A percentile compares a stretch with the other conserved stretches of the same genome.
phyloP scores from a whole-genome alignment of 1,140 invertebrate species.

The Cyphomyrmex costatus region DNA sequence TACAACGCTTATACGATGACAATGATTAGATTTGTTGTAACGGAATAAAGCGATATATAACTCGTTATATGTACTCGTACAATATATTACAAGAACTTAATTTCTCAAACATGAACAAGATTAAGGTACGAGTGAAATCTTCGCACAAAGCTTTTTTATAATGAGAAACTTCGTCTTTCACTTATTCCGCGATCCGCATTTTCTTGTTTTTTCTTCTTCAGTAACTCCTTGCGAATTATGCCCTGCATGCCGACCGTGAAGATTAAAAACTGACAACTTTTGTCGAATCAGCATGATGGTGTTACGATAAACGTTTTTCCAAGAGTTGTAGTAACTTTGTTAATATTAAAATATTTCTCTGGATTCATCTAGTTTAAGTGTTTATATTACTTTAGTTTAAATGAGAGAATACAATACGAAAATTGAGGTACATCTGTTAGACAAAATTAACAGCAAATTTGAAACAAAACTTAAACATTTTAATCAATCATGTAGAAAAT shows the following conservation, averaged over 20 bases:
- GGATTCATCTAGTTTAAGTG: not conserved
- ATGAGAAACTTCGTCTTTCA: constrained; percentile 68
- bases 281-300: not conserved
- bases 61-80: constrained; percentile 44
- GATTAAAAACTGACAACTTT: constrained; percentile 51
- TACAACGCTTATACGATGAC: not conserved
- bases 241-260: constrained; percentile 59
- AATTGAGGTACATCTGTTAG: not conserved
- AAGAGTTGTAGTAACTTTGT: constrained; percentile 3
- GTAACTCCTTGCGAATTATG: constrained; percentile 53
- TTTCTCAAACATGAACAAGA: constrained; percentile 61
- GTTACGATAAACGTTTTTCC: not conserved
- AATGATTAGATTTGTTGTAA: constrained; percentile 15
- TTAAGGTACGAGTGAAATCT: constrained; percentile 62
- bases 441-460: not conserved
- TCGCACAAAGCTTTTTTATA: constrained; percentile 44
- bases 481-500: not conserved
- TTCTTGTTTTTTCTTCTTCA: constrained; percentile 52
- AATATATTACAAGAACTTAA: constrained; percentile 67
- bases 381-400: not conserved
- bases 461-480: not conserved
- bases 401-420: not conserved
- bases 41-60: not conserved
- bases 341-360: constrained; percentile 17
- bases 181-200: constrained; percentile 50